phyloP scores from a whole-genome alignment of 92 coral and sea anemone species.

The Zoanthus sansibaricus region DNA sequence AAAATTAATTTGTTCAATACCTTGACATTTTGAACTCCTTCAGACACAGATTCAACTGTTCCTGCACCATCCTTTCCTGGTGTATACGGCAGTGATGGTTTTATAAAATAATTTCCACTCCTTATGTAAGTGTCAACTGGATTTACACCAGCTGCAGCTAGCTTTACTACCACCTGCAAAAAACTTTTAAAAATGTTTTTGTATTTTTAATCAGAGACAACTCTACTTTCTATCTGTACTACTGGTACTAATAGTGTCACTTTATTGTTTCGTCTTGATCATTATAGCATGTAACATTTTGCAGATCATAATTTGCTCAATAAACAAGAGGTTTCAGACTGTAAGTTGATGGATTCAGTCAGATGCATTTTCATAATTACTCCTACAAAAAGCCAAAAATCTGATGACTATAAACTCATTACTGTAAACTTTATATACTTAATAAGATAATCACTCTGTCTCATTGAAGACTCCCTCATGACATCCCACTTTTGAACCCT shows the following conservation, averaged over 20 bases:
- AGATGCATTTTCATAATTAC: no score
- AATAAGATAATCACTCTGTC: no score
- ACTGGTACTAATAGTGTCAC: no score
- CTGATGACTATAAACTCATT: no score
- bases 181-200: neutral
- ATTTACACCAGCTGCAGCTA: constrained; percentile 89
- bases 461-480: no score
- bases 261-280: no score
- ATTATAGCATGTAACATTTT: no score
- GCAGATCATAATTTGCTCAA: neutral
- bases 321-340: neutral
- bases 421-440: no score
- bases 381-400: neutral
- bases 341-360: no score
- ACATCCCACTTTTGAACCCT: no score
- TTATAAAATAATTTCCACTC: constrained; percentile 89
- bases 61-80: constrained; percentile 98
- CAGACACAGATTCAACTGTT: constrained; percentile 79
- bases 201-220: no score
- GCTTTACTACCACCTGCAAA: constrained; percentile 76
- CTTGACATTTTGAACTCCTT: constrained; percentile 79
- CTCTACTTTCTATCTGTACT: no score
- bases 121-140: constrained; percentile 98
- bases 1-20: constrained; percentile 21
- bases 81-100: constrained; percentile 88